A percentile compares a stretch with the other conserved stretches of the same genome.
These are phyloP conservation scores for Trichechus manatus DNA, from an alignment of 2,113 vertebrate species.

Conservation along the genomic window DNA sequence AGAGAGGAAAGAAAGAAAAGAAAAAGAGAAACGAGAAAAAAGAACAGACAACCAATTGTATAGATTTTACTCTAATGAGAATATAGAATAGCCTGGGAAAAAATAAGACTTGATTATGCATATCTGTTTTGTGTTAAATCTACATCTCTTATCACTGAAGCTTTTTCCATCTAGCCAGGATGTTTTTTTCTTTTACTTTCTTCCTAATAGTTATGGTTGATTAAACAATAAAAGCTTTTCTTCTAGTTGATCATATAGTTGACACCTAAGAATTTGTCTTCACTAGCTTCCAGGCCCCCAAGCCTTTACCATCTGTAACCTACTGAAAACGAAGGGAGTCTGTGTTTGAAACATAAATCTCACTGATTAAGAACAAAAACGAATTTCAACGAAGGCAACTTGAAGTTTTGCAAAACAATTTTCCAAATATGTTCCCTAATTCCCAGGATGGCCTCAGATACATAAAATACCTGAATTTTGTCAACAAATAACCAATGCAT, in stretches of 20 bases:
- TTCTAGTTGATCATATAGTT: not conserved
- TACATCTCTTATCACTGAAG: not conserved
- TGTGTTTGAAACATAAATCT: not conserved
- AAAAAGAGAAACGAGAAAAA: not conserved
- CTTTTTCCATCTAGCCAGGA: not conserved
- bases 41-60: not conserved
- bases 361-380: not conserved
- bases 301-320: not conserved
- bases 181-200: not conserved
- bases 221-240: slow-evolving; percentile 43
- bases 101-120: not conserved
- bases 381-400: not conserved
- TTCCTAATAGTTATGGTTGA: not conserved
- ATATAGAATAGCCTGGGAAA: not conserved
- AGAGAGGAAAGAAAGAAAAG: too few relatives aligned
- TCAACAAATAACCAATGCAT: not conserved
- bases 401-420: not conserved
- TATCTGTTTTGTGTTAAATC: not conserved
- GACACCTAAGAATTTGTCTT: not conserved
- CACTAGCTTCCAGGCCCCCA: not conserved
- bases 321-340: not conserved
- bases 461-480: not conserved
- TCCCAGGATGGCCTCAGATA: not conserved
- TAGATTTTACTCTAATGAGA: not conserved
- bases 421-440: not conserved